Evolutionary conservation across 2,113 vertebrate genomes (phyloP).

Genomic region (Halichoerus grypus): DNA sequence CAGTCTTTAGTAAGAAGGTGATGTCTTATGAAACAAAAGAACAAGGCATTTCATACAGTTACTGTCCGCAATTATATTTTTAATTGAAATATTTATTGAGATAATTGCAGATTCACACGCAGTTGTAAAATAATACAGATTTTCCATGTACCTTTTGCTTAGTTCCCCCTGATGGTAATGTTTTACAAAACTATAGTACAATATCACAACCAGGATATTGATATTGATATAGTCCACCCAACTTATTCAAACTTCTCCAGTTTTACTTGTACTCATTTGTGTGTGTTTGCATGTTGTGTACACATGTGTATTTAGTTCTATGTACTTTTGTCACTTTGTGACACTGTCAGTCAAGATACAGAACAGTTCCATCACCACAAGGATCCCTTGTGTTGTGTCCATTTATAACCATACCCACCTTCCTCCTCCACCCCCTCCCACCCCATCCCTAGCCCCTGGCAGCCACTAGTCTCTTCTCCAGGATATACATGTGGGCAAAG

Average conservation of each 20-base stretch:
- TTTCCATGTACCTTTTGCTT: background rate
- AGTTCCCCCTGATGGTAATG: background rate
- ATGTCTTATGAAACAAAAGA: background rate
- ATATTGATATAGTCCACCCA: background rate
- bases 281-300: background rate
- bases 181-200: background rate
- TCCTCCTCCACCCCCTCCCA: background rate
- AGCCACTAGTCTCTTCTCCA: background rate
- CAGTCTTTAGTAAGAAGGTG: background rate
- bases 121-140: background rate
- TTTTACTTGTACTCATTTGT: background rate
- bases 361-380: background rate
- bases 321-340: background rate
- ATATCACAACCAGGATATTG: background rate
- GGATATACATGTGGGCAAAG: background rate
- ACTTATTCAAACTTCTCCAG: background rate
- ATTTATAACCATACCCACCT: background rate
- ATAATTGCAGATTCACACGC: background rate
- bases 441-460: background rate
- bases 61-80: background rate
- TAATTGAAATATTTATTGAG: background rate
- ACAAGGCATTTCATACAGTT: background rate
- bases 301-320: background rate
- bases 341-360: background rate
- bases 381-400: background rate